Evolutionary conservation across 2,113 vertebrate species (phyloP), one percentile per base, ranked within the genome.

Genomic region (Madoqua kirkii): DNA sequence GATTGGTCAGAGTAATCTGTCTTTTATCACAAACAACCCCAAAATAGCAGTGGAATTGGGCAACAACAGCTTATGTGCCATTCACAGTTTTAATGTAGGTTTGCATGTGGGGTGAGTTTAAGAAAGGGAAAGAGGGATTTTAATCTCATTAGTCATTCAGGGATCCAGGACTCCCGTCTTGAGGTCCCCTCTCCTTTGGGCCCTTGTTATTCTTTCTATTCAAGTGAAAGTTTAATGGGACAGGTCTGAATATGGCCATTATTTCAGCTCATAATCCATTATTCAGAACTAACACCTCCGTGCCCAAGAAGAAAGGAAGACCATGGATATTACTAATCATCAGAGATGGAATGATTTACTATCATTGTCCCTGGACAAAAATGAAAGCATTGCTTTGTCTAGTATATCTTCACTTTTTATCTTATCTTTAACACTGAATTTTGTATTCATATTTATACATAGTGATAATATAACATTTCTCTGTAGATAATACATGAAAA

Each of bases 361-460:
- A 36, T 59, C 45, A 83, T 8, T 59, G 12, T 52, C 40, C 10
- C 3, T 43, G 79, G 82, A 67, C 2, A 96, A 95, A 95, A 92
- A 54, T 29, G 85, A 52, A 81, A 81, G 7, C 2, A 64, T 55
- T 84, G 5, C 31, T 89, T 57, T 87, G 16, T 55, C 31, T 84
- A 36, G 83, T 54, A 31, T 27, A 76, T 2, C 43, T 91, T 91
- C 89, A 59, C 16, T 59, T 93, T 40, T 52, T 91, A 14, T 93
- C 29, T 74, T 94, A 60, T 60, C 78, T 85, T 83, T 48, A 54
- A 60, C n/a, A 74, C 40, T 86, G 83, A 83, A 59, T 78, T 88
- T 97, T 95, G 16, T 74, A 93, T 89, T 95, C 40, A 88, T 78
- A 95, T 96, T 89, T 92, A 81, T 29, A 94, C 31, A 12, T 60